Base-by-base conservation (phyloP, 2,113 vertebrate species). In the Hyaena hyaena region DNA sequence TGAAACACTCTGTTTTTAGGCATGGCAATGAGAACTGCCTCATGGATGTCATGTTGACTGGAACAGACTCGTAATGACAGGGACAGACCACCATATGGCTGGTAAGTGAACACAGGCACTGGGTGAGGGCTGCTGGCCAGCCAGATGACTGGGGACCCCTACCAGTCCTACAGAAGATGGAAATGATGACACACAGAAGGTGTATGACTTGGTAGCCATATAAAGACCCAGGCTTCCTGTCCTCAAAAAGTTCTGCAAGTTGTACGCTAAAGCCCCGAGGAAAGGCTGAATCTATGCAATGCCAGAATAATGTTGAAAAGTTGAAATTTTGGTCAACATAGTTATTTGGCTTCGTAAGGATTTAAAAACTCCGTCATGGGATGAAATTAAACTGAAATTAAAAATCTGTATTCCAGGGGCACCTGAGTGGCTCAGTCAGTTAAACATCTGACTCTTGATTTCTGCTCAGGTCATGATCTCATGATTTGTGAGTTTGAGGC, bases 301-400 rank as follows among this genome's bases (percentile, higher is more conserved):
- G 81, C 93, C 61, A 85, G 97, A 74, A 77, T 58, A 61, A 90
- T 88, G 26, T 1, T 50, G 69, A 68, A 86, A 92, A 82, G 88
- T 71, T 93, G 85, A 93, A 88, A 92, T 85, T 79, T 39, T 79
- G 77, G 77, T 86, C 81, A 85, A 19, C 3, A 6, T 15, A 68
- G 85, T 66, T 55, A 90, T 79, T 94, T 45, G 68, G 66, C 92
- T 97, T 92, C 69, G 93, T 24, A 83, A 97, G 83, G 73, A 93
- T 63, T 63, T 74, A 79, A 90, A 97, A 55, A 79, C 31, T 26
- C 88, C 61, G 17, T 92, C 74, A 58, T 15, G n/a, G 55, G 63
- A 76, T 71, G 68, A 87, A 53, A 83, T 83, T n/a, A 84, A 71
- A 85, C 43, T 79, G 19, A 85, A 96, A 92, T 87, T 16, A 45